These are phyloP conservation scores for Sinocyclocheilus anophthalmus DNA, from an alignment of 2,113 vertebrate species.

Conservation along the genomic window DNA sequence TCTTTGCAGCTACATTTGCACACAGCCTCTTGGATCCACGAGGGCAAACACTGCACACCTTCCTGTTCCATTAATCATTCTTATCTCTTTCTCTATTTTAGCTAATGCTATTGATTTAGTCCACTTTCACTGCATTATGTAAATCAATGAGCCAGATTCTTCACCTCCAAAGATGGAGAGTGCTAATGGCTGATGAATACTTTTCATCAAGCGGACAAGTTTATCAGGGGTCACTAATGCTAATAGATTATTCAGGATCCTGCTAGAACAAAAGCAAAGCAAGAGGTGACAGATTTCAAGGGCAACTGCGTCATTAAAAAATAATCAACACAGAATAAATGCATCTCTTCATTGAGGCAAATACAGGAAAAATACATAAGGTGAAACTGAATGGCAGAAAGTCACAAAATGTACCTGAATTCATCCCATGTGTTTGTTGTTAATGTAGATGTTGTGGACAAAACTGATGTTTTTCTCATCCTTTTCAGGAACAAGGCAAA, in stretches of 20 bases:
- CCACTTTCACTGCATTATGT: conserved; percentile 69
- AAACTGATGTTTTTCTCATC: conserved; percentile 32
- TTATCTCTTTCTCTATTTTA: conserved; percentile 61
- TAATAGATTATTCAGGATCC: conserved; percentile 52
- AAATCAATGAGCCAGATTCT: conserved; percentile 57
- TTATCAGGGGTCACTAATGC: conserved; percentile 56
- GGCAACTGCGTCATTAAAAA: conserved; percentile 30
- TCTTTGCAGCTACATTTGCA: conserved; percentile 25
- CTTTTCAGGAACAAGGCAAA: conserved; percentile 93
- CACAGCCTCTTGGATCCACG: neutral
- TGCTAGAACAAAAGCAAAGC: conserved; percentile 36
- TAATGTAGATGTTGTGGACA: neutral
- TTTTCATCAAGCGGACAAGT: conserved; percentile 61
- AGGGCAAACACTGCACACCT: conserved; percentile 36
- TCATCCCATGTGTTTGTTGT: neutral
- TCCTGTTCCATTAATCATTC: conserved; percentile 58
- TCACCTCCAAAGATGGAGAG: conserved; percentile 36
- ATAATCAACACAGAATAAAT: conserved; percentile 10
- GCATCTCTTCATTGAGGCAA: neutral
- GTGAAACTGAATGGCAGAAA: neutral
- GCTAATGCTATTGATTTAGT: conserved; percentile 68
- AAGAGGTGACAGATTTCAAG: conserved; percentile 42
- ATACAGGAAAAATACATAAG: neutral
- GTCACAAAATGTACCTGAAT: neutral
- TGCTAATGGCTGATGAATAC: conserved; percentile 58